A percentile compares a stretch with the other conserved stretches of the same genome.
Evolutionary conservation across 2,888 invertebrate genomes (phyloP).

Genomic region (Tetramorium bicarinatum): DNA sequence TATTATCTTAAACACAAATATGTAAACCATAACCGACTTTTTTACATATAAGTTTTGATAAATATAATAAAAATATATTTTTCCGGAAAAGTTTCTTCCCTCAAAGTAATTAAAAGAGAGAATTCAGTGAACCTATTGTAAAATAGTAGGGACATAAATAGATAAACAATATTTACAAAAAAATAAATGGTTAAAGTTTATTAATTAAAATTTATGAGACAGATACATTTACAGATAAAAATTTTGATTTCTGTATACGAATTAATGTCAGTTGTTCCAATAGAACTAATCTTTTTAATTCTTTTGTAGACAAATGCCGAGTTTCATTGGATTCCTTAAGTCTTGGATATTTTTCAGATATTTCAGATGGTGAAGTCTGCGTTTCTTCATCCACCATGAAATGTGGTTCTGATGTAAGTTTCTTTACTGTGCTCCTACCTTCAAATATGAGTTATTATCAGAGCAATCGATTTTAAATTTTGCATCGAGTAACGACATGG

Average conservation of each 20-base stretch:
- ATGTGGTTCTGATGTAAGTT: constrained; percentile 51
- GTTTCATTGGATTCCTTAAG: constrained; percentile 70
- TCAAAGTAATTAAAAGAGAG: background rate
- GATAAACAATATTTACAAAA: constrained; percentile 4
- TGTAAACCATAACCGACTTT: constrained; percentile 14
- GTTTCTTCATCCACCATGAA: constrained; percentile 53
- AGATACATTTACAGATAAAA: constrained; percentile 47
- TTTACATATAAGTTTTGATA: background rate
- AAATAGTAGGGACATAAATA: constrained; percentile 14
- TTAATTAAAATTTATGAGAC: constrained; percentile 39
- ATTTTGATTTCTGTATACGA: constrained; percentile 61
- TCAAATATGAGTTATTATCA: constrained; percentile 60
- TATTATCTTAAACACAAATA: background rate
- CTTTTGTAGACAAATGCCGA: constrained; percentile 65
- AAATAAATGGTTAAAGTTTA: constrained; percentile 23
- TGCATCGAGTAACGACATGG: background rate
- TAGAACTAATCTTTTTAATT: constrained; percentile 72
- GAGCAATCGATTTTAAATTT: constrained; percentile 15
- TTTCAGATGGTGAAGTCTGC: constrained; percentile 43
- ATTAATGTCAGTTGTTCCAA: constrained; percentile 71
- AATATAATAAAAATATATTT: background rate
- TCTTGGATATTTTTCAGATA: constrained; percentile 56
- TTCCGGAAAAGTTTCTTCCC: background rate
- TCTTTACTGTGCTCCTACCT: constrained; percentile 63
- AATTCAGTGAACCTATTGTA: background rate